Base-by-base conservation (phyloP, 2,888 invertebrate species). In the Lithosia quadra region DNA sequence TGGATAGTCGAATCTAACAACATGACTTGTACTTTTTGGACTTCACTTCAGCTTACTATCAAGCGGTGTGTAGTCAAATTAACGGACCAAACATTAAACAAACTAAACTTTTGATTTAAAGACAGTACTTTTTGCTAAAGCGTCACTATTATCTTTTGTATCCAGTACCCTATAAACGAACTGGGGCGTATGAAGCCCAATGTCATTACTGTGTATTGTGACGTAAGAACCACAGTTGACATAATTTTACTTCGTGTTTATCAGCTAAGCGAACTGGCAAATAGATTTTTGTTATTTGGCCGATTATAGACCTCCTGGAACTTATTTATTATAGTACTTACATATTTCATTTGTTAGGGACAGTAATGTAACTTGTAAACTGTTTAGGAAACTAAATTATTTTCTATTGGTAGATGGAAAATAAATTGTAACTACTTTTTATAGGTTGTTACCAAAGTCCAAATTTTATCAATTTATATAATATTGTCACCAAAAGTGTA, bases 171-270 rank as follows among this genome's bases (percentile, higher is more conserved):
- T 56, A 74, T 68, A 80, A 76, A 69, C 67, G 67, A 82, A 84
- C 73, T 84, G 76, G 83, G 63, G 80, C 84, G 75, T 72, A 70
- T 63, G 71, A 74, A 77, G 73, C 49, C 63, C 56, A 33, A 68
- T 68, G 69, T 77, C 79, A 78, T 79, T 78, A 71, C 39, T 57
- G 67, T 71, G 73, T 68, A 76, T 64, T 67, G 69, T 73, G 70
- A 75, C 69, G 65, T 63, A 68, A 65, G 67, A 73, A 69, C 68
- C 61, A 71, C 63, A 10, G 33, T 21, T 28, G 58, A 67, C 49
- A 57, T 71, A 65, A 73, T 70, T 72, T 76, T 66, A 71, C 74
- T 57, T 71, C 72, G 68, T 77, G 69, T 70, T n/a, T 69, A 59
- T 36, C 39, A 33, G 64, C 24, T 70, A 71, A 72, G 77, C 71